Conservation (phyloP, 2,888 invertebrate genomes). For the Drosophila meridiana region DNA sequence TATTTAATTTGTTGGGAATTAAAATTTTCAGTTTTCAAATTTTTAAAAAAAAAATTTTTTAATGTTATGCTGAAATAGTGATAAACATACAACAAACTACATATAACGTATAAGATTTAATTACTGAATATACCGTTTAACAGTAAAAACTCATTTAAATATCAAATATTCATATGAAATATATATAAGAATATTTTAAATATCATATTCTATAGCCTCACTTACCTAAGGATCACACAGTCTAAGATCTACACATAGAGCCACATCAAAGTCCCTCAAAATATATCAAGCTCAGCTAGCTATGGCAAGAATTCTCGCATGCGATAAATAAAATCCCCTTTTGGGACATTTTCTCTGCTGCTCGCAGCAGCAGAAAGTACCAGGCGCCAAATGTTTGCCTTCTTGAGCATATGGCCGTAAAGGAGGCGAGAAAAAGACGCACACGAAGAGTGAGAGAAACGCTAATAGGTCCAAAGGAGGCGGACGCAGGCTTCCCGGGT, state of each 20-base stretch:
- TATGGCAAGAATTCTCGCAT: constrained; percentile 40
- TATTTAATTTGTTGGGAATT: no score
- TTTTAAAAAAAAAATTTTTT: no score
- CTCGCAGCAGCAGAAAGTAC: constrained; percentile 39
- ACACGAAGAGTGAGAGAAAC: constrained; percentile 4
- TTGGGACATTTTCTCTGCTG: constrained; percentile 45
- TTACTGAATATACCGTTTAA: no score
- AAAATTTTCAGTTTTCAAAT: no score
- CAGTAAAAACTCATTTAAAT: no score
- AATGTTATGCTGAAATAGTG: no score
- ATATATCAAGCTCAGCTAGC: not conserved
- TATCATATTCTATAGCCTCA: not conserved
- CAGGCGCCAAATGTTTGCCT: constrained; percentile 36
- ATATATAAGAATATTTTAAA: not conserved
- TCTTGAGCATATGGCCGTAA: constrained; percentile 8
- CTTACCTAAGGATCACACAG: not conserved
- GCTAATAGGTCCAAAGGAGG: constrained; percentile 21
- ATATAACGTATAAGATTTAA: no score
- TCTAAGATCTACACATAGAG: not conserved
- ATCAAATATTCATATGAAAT: no score
- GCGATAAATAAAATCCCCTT: constrained; percentile 33
- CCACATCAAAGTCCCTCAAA: not conserved
- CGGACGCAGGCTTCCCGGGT: constrained; percentile 9
- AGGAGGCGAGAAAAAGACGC: constrained; percentile 8
- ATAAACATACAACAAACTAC: no score